Evolutionary conservation across 2,113 vertebrate genomes (phyloP).

Genomic region (Rhea pennata): DNA sequence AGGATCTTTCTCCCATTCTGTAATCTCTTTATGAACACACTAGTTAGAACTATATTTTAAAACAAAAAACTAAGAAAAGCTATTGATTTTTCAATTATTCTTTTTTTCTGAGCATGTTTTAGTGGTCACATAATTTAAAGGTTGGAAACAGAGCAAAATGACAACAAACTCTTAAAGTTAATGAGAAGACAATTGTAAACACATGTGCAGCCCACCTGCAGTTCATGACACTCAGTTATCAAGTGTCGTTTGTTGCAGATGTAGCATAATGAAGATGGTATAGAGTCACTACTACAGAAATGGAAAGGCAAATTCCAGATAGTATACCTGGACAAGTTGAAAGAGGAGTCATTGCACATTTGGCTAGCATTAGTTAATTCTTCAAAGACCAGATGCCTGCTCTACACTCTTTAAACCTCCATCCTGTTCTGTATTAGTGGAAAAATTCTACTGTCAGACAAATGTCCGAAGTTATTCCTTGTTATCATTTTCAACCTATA

Average conservation of each 20-base stretch:
- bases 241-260: neutral
- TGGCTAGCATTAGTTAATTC: neutral
- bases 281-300: neutral
- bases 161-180: neutral
- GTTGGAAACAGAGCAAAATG: neutral
- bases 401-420: neutral
- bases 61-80: neutral
- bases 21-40: neutral
- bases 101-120: neutral
- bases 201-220: neutral
- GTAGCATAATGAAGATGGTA: rapidly evolving
- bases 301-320: neutral
- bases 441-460: neutral
- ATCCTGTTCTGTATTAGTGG: neutral
- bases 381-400: neutral
- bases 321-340: neutral
- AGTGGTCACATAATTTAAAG: neutral
- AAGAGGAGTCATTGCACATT: neutral
- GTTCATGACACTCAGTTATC: neutral
- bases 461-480: neutral
- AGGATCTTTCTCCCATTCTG: neutral
- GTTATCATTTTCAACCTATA: neutral
- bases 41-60: neutral
- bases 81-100: neutral
- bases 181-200: neutral